These are phyloP conservation scores for Cerastis rubricosa DNA, from an alignment of 2,888 invertebrate species.

Conservation along the genomic window DNA sequence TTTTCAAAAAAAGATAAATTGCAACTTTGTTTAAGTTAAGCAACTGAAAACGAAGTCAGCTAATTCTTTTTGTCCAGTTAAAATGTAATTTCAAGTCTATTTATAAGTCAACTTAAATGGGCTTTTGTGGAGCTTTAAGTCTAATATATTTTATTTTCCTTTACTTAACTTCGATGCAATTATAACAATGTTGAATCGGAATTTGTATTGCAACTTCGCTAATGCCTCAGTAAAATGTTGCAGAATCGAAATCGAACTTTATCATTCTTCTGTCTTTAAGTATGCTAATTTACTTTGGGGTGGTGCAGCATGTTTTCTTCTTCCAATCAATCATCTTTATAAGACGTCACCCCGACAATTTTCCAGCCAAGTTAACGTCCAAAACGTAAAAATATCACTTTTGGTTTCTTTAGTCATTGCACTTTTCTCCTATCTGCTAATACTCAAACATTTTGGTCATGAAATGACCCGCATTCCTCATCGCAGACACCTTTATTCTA, in stretches of 20 bases:
- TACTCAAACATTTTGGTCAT: neutral
- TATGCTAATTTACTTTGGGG: neutral
- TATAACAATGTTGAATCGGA: conserved; percentile 1
- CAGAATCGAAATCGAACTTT: neutral
- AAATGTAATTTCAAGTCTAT: conserved; percentile 33
- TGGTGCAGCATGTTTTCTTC: neutral
- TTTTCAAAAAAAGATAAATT: conserved; percentile 32
- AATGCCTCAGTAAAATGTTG: neutral
- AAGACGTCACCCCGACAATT: neutral
- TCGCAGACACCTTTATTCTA: no score
- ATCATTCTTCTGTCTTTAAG: neutral
- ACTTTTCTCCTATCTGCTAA: neutral
- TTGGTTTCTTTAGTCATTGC: neutral
- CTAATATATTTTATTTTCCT: conserved; percentile 1
- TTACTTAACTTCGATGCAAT: conserved; percentile 18
- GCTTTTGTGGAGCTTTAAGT: neutral
- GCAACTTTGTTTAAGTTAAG: conserved; percentile 35
- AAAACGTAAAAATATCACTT: neutral
- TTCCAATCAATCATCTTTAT: neutral
- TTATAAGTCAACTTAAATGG: conserved; percentile 9
- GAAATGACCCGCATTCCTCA: no score
- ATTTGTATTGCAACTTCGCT: conserved; percentile 3
- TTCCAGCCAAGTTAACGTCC: neutral
- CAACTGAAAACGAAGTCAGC: conserved; percentile 35
- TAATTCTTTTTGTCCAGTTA: conserved; percentile 30